Percentiles rank a stretch among this genome's conserved stretches.
Conservation (phyloP, 2,113 vertebrate genomes). For the Epinephelus moara region DNA sequence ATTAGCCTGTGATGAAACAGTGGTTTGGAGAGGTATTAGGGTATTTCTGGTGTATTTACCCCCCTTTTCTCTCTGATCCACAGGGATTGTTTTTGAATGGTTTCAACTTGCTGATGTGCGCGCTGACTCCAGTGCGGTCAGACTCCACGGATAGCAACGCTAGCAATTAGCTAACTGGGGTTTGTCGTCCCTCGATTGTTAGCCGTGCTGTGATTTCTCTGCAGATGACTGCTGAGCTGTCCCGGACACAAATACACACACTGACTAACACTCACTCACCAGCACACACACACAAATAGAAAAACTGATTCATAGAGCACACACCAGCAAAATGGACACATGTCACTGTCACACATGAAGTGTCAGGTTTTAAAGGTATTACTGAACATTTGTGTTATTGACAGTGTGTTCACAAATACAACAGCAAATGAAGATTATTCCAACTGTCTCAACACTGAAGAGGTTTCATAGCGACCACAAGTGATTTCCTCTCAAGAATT, state of each 20-base stretch:
- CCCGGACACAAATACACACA: constrained; percentile 29
- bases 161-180: constrained; percentile 15
- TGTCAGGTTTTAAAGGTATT: not conserved
- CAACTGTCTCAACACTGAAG: too few species aligned
- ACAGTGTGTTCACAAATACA: too few species aligned
- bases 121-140: constrained; percentile 30
- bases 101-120: constrained; percentile 44
- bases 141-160: constrained; percentile 11
- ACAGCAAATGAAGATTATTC: too few species aligned
- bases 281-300: constrained; percentile 4
- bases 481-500: too few species aligned
- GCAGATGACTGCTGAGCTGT: constrained; percentile 28
- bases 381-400: too few species aligned
- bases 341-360: not conserved
- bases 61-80: constrained; percentile 37
- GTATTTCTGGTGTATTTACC: constrained; percentile 23
- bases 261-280: constrained; percentile 43
- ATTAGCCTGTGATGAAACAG: constrained; percentile 71
- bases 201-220: constrained; percentile 35
- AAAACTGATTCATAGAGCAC: constrained; percentile 38
- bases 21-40: constrained; percentile 51
- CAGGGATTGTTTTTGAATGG: constrained; percentile 23
- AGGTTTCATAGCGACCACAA: too few species aligned
- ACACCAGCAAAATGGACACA: not conserved
- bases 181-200: constrained; percentile 14